Percentiles rank a stretch among this genome's conserved stretches.
Conservation (phyloP, 2,797 vertebrate species). For the Microctenopoma stevenorrisi region DNA sequence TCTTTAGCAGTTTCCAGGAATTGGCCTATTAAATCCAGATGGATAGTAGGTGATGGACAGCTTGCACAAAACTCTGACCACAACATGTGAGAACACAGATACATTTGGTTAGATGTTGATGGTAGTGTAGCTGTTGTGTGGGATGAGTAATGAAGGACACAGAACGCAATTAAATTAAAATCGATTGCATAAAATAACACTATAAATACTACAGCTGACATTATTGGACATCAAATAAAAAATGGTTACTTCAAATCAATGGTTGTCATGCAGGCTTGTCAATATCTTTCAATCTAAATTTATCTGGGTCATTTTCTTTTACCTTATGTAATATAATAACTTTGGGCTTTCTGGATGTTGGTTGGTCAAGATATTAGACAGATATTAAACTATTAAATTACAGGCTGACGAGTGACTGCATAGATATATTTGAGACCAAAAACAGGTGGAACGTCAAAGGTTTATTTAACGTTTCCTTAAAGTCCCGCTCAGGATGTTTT, state of each 20-base stretch:
- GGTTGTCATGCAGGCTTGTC: background rate
- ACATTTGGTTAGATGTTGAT: slow-evolving; percentile 15
- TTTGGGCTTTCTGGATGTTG: too few relatives aligned
- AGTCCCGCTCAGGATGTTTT: too few relatives aligned
- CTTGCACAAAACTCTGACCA: slow-evolving; percentile 47
- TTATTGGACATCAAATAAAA: background rate
- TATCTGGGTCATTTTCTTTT: too few relatives aligned
- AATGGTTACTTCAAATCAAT: background rate
- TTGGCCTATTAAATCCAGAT: slow-evolving; percentile 56
- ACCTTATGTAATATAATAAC: too few relatives aligned
- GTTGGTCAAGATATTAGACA: too few relatives aligned
- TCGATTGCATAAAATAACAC: background rate
- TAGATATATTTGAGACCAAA: too few relatives aligned
- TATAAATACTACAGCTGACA: slow-evolving; percentile 5
- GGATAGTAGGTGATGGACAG: slow-evolving; percentile 62
- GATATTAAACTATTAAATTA: too few relatives aligned
- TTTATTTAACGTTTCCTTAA: too few relatives aligned
- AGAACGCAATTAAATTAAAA: slow-evolving; percentile 38
- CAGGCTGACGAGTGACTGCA: too few relatives aligned
- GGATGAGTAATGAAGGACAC: slow-evolving; percentile 33
- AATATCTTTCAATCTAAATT: background rate
- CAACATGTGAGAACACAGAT: slow-evolving; percentile 38
- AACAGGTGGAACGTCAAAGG: too few relatives aligned
- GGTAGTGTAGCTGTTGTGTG: slow-evolving; percentile 28
- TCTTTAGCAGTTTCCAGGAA: slow-evolving; percentile 42